A percentile compares a stretch with the other conserved stretches of the same genome.
These are phyloP conservation scores for Drosophila kohkoa DNA, from an alignment of 1,140 invertebrate species.

Conservation along the genomic window DNA sequence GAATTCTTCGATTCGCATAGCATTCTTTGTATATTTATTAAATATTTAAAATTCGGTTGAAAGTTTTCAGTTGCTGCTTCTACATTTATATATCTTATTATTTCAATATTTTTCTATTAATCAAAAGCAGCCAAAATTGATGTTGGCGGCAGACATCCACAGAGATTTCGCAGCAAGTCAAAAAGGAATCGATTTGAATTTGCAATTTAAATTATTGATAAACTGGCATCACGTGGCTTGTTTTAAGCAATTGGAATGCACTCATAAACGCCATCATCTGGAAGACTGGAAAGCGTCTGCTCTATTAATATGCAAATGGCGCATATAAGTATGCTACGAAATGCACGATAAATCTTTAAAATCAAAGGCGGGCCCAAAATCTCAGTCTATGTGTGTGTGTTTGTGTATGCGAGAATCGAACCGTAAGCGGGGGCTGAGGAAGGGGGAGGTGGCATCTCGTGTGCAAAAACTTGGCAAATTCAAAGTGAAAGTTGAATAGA, in stretches of 20 bases:
- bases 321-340: constrained; percentile 76
- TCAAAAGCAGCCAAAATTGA: constrained; percentile 43
- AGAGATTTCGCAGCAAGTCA: constrained; percentile 31
- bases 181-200: constrained; percentile 47
- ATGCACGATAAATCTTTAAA: constrained; percentile 79
- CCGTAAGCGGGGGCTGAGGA: background rate
- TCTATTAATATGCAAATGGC: constrained; percentile 79
- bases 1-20: background rate
- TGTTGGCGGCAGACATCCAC: constrained; percentile 55
- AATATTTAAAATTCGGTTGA: background rate
- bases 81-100: constrained; percentile 19
- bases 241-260: constrained; percentile 30
- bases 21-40: background rate
- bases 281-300: constrained; percentile 38
- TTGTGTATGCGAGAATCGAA: constrained; percentile 30
- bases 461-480: constrained; percentile 74
- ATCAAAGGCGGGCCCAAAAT: constrained; percentile 63
- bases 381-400: background rate
- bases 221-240: constrained; percentile 34
- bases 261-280: constrained; percentile 58
- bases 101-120: constrained; percentile 51
- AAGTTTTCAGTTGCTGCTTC: background rate
- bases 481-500: constrained; percentile 77
- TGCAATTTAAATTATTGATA: constrained; percentile 77
- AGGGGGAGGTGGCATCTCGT: constrained; percentile 10